These are phyloP conservation scores for Steatocranus sp. DNA, from an alignment of 2,797 vertebrate genomes.

Conservation along the genomic window DNA sequence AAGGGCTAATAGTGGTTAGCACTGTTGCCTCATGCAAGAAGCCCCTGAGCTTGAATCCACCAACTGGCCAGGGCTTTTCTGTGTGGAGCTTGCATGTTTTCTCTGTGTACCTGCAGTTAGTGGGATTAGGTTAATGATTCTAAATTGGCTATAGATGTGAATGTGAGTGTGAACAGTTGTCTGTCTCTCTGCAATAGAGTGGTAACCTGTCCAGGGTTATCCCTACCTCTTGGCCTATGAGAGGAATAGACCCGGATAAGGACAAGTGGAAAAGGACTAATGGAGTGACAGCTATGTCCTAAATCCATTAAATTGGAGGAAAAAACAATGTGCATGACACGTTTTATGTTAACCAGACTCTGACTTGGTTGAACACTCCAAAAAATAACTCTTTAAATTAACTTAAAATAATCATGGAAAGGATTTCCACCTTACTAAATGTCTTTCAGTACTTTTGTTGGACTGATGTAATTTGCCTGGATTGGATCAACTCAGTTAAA, in stretches of 20 bases:
- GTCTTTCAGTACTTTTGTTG: not conserved
- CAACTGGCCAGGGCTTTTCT: not conserved
- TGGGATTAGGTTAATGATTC: not conserved
- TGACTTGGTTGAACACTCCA: not conserved
- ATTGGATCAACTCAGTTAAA: not conserved
- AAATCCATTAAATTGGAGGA: not conserved
- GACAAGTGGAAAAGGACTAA: not conserved
- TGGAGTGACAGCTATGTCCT: not conserved
- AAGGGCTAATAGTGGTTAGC: not conserved
- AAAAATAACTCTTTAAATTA: not conserved
- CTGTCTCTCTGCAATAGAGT: not conserved
- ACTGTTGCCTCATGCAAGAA: not conserved
- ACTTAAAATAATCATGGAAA: not conserved
- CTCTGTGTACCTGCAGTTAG: not conserved
- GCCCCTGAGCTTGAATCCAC: not conserved
- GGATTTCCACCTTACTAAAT: not conserved
- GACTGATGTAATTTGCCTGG: not conserved
- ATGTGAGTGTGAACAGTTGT: not conserved
- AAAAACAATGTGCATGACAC: not conserved
- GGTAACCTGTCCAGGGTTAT: not conserved
- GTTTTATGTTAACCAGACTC: not conserved
- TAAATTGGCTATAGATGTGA: not conserved
- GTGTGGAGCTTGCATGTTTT: not conserved
- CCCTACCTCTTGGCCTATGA: not conserved
- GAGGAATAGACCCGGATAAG: not conserved